phyloP scores from a whole-genome alignment of 2,797 vertebrate species.

The Manis pentadactyla region DNA sequence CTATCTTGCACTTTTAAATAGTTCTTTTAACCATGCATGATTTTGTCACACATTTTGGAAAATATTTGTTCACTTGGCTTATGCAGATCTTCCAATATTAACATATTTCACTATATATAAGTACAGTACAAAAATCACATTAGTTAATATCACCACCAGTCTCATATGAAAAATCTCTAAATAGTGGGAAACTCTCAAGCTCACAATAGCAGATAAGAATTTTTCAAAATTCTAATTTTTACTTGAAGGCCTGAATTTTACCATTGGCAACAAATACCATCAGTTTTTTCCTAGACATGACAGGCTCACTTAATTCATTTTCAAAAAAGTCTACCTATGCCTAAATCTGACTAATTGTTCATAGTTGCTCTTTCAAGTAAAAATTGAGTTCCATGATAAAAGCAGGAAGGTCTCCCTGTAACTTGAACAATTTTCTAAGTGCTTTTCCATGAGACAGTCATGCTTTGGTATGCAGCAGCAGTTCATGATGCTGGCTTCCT shows the following conservation, averaged over 20 bases:
- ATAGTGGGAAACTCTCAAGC: neutral
- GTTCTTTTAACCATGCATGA: neutral
- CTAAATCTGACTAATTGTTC: neutral
- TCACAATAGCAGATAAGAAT: neutral
- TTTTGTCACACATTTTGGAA: neutral
- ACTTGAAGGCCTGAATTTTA: neutral
- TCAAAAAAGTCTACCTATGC: neutral
- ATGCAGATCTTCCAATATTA: neutral
- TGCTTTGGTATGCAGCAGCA: neutral
- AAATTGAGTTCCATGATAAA: neutral
- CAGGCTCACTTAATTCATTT: neutral
- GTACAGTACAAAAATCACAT: neutral
- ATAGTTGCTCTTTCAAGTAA: neutral
- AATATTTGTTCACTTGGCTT: neutral
- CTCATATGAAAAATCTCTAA: neutral
- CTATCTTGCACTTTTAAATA: neutral
- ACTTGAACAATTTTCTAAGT: neutral
- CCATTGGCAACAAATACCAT: neutral
- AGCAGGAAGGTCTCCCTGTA: neutral
- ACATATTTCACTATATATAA: neutral
- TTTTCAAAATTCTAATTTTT: conserved; percentile 21
- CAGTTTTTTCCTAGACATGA: neutral
- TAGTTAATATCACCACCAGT: neutral
- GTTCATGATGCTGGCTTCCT: neutral
- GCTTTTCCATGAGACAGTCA: neutral